Evolutionary conservation across 2,113 vertebrate genomes (phyloP), one percentile per base, ranked within the genome.

Genomic region (Gallinago media): DNA sequence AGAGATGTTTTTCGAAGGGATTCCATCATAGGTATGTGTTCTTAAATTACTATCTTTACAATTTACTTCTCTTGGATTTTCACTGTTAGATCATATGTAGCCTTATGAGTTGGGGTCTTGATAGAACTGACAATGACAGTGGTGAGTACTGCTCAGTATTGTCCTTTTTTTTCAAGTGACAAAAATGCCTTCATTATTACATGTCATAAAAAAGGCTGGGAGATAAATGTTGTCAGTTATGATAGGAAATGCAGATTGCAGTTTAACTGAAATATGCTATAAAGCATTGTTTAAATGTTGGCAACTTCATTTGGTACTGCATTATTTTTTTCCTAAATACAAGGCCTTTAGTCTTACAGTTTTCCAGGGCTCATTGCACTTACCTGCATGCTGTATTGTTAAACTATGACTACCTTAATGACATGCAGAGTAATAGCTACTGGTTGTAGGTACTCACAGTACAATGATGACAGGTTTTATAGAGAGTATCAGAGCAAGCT

Each of bases 1-100:
- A 99, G 99, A 98, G 99, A 99, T 34, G 99, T 99, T 82, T 99
- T 99, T 98, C 98, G 99, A 97, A 99, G 99, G 99, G 99, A 99
- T 97, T 99, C 99, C 94, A 99, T 99, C 95, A 99, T 99, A 89
- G 99, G 99, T 99, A 98, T 97, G 99, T 98, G 68, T 85, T 94
- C 68, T 46, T 92, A 49, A 42, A 26, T 63, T 59, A 61, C 22
- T 75, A 25, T 54, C 50, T 50, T 23, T 72, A 47, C 11, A 62
- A 23, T 15, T 83, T 44, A 8, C 36, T 79, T 83, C 40, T 82
- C 52, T 66, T 79, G 72, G 31, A 58, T 92, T 92, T 80, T 67
- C 29, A 42, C 63, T 73, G 19, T 55, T 66, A 44, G 42, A 59
- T 62, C 0, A 0, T 85, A 12, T 25, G 12, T 59, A 49, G 70